phyloP scores from a whole-genome alignment of 2,797 vertebrate species.

The Sebastes goodei region DNA sequence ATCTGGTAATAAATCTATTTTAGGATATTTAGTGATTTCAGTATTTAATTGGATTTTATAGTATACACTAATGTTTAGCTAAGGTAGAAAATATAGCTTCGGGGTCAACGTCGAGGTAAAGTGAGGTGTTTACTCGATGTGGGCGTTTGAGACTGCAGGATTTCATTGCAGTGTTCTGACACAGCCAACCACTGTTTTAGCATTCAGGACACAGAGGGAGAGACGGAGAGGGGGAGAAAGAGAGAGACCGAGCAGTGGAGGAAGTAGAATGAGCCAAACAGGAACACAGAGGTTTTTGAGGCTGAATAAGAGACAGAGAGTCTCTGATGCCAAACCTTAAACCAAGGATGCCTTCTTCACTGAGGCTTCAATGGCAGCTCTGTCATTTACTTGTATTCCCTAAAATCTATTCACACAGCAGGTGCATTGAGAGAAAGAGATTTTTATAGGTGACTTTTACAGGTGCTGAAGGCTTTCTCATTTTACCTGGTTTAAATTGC shows the following conservation, averaged over 20 bases:
- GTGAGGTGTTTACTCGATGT: conserved; percentile 50
- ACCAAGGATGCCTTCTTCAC: conserved; percentile 75
- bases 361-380: conserved; percentile 72
- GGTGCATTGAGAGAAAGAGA: conserved; percentile 69
- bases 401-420: conserved; percentile 71
- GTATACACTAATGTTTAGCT: neutral
- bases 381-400: conserved; percentile 67
- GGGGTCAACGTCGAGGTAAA: conserved; percentile 12
- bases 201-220: conserved; percentile 73
- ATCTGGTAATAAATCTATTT: neutral
- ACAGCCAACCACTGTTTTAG: conserved; percentile 69
- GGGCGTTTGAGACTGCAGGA: conserved; percentile 65
- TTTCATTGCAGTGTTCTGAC: conserved; percentile 71
- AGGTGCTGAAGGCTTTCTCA: conserved; percentile 42
- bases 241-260: conserved; percentile 40
- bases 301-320: conserved; percentile 70
- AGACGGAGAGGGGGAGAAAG: conserved; percentile 40
- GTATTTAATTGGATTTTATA: neutral
- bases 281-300: conserved; percentile 77
- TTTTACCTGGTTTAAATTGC: conserved; percentile 29
- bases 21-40: neutral
- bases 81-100: neutral
- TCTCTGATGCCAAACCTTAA: conserved; percentile 74
- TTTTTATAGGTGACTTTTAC: conserved; percentile 69
- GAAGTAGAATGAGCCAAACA: conserved; percentile 79